Evolutionary conservation across 2,113 vertebrate genomes (phyloP), one percentile per base, ranked within the genome.

Genomic region (Bos javanicus): DNA sequence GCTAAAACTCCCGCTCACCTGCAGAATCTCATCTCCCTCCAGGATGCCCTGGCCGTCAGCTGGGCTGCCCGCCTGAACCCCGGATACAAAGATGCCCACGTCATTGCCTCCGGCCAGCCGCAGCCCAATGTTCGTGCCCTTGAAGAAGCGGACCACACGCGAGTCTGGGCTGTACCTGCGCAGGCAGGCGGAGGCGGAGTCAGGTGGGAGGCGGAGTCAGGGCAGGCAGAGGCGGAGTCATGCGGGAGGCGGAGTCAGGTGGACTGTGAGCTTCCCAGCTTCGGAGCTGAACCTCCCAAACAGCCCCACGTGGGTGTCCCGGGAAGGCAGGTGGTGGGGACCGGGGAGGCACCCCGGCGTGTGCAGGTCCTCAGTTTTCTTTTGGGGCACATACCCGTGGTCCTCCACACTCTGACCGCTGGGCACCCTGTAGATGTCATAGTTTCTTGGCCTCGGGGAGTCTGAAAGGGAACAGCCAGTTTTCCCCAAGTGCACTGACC

Each of bases 11-110:
- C 39, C 0, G 0, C 23, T 94, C 90, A 99, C 99, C 99, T 99
- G 99, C 95, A 99, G 98, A 94, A 99, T 99, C 98, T 99, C 99
- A 93, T 99, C 99, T 2, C 99, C 99, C 93, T 99, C 99, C 90
- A 46, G 98, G 98, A 99, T 97, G 0, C 99, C 99, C 97, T 99
- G 99, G 14, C 93, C 95, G 1, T 99, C 99, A 0, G 99, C 99
- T 0, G 99, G 99, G 97, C 99, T 99, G 94, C 99, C 99, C 2
- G 99, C 99, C 97, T 99, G 99, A 94, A 99, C 99, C 0, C 99
- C 99, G 0, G 99, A 99, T 16, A 99, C 99, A 7, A 99, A 99
- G 98, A 99, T 99, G 48, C 99, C 99, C 6, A 99, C 99, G 0
- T 99, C 99, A 0, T 99, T 99, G 28, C 99, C 99, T 0, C 99